phyloP scores from a whole-genome alignment of 2,113 vertebrate species.

The Channa maculata region DNA sequence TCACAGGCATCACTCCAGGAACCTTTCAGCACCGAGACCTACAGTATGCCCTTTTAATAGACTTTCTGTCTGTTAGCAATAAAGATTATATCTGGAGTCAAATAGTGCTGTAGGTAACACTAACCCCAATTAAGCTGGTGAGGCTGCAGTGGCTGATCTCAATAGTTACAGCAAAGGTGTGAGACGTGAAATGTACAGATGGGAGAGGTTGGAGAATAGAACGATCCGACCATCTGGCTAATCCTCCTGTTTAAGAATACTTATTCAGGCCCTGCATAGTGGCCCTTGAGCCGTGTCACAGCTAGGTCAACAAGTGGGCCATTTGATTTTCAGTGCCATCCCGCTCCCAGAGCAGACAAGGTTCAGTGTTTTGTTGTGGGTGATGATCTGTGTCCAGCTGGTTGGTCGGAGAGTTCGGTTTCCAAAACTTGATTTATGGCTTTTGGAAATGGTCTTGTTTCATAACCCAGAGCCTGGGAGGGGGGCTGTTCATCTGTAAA shows the following conservation, averaged over 20 bases:
- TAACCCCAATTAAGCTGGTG: conserved; percentile 52
- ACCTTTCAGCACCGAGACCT: conserved; percentile 65
- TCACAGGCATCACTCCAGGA: conserved; percentile 74
- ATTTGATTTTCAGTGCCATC: conserved; percentile 33
- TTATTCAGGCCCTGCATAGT: conserved; percentile 57
- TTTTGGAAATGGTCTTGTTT: not conserved
- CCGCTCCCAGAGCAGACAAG: conserved; percentile 6
- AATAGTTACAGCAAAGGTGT: conserved; percentile 49
- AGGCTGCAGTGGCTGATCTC: conserved; percentile 14
- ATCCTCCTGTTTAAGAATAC: conserved; percentile 74
- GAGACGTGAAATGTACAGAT: conserved; percentile 61
- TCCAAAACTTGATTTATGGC: conserved; percentile 35
- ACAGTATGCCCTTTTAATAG: conserved; percentile 75
- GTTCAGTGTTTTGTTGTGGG: conserved; percentile 7
- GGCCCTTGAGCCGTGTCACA: conserved; percentile 56
- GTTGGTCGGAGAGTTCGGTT: not conserved
- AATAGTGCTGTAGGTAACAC: conserved; percentile 71
- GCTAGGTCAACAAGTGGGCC: conserved; percentile 62
- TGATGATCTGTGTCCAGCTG: conserved; percentile 29
- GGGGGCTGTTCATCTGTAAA: conserved; percentile 36
- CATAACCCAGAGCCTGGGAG: not conserved
- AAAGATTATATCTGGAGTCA: conserved; percentile 78
- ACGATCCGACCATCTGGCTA: conserved; percentile 77
- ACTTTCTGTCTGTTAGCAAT: conserved; percentile 70
- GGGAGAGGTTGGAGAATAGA: conserved; percentile 67